Evolutionary conservation across 2,113 vertebrate genomes (phyloP), one percentile per base, ranked within the genome.

Genomic region (Solea solea): DNA sequence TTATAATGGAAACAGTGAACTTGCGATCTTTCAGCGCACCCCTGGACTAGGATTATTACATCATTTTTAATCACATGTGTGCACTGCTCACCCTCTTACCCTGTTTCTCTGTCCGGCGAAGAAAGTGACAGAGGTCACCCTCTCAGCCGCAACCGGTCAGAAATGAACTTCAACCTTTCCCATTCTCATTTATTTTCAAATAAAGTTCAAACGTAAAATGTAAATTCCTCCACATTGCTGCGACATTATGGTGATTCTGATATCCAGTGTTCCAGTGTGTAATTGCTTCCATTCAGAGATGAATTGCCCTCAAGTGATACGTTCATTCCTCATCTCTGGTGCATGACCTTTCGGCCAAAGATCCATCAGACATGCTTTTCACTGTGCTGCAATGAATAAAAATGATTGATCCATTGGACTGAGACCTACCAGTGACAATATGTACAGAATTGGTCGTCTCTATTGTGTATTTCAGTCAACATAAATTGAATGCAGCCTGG

Each of bases 331-430:
- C 50, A 42, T 34, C 48, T 68, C 28, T 69, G 27, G 28, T 53
- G 13, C 13, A 5, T 74, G 65, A 78, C 74, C 62, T 68, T 70
- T 34, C 28, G 75, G 39, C 41, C 41, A 73, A 69, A 48, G 46
- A 56, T 59, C 56, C 50, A 21, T 64, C 58, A 34, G 11, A 57
- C 2, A 3, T 42, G n/a, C 5, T 62, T 69, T 65, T 10, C 4
- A 1, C 5, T 72, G 15, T 34, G 52, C 41, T 53, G 8, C 9
- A 60, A 1, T 8, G 14, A 48, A 3, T 21, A 27, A 40, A 53
- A 34, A 45, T 50, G 46, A 69, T 16, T 62, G 25, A 64, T 59
- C 21, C 15, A 28, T 58, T 9, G 34, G 41, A 76, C 12, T 8
- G 46, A 66, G 40, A 21, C 21, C 14, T 50, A 12, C 11, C 21